Evolutionary conservation across 2,113 vertebrate species (phyloP), one percentile per base, ranked within the genome.

Genomic region (Procavia capensis): DNA sequence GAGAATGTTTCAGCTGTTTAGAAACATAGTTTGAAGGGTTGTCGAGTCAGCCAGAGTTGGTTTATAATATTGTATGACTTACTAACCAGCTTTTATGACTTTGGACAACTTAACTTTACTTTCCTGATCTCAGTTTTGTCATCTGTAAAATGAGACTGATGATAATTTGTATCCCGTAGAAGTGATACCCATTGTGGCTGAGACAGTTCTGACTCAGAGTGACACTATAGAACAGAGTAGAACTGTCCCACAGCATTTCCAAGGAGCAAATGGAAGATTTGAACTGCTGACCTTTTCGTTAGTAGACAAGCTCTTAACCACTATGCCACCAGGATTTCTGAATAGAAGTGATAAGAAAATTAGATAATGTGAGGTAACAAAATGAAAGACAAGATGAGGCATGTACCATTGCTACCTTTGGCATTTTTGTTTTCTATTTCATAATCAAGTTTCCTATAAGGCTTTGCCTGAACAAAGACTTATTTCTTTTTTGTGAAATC

Each of bases 51-150:
- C 50, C 6, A 63, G 8, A 81, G n/a, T 61, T 70, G 70, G 13
- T 74, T 95, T 91, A 72, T 50, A 86, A 64, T 88, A 34, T 91
- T 3, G 34, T 95, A 6, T 91, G 43, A 50, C 13, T 88, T 75
- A 27, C 54, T 94, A n/a, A 27, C 54, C 93, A n/a, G 63, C 20
- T 85, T 92, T 27, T 50, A 24, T 45, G 90, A 75, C 16, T 11
- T 70, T 94, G 63, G 14, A 82, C 50, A 63, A 72, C 45, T 83
- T 20, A 25, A 25, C 16, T 81, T 91, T 41, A 50, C 70, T 78
- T 92, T 93, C 88, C 43, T n/a, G 4, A 95, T 50, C n/a, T 94
- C n/a, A 92, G 57, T 93, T 90, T 93, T 68, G 50, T 72, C 61
- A 80, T 78, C 25, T 86, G 20, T 90, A 95, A 92, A 93, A 78